A percentile compares a stretch with the other conserved stretches of the same genome.
These are phyloP conservation scores for Microctenopoma stevenorrisi DNA, from an alignment of 2,797 vertebrate species.

Conservation along the genomic window DNA sequence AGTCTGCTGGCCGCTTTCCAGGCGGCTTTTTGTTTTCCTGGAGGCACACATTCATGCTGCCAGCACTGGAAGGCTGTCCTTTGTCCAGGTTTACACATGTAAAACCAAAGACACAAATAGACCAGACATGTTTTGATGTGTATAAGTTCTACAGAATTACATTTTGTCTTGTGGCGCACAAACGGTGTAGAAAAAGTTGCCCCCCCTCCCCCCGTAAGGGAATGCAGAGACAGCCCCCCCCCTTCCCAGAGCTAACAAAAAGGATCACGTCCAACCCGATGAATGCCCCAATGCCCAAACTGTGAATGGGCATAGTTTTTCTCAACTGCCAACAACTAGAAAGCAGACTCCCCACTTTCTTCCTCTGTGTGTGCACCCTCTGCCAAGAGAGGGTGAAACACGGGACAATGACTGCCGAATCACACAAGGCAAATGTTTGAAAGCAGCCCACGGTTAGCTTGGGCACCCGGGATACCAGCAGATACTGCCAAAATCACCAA, in stretches of 20 bases:
- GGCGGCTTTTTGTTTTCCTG: conserved; percentile 40
- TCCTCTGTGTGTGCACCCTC: conserved; percentile 51
- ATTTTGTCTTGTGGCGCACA: conserved; percentile 19
- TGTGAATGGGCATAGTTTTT: conserved; percentile 72
- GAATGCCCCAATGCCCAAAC: conserved; percentile 53
- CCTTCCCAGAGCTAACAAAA: conserved; percentile 48
- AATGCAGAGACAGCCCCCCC: conserved; percentile 2
- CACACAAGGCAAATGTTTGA: conserved; percentile 68
- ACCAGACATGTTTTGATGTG: conserved; percentile 20
- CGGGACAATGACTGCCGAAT: conserved; percentile 65
- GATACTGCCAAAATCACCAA: conserved; percentile 40
- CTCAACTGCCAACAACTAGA: conserved; percentile 67
- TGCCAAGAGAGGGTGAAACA: conserved; percentile 64
- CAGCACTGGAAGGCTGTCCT: conserved; percentile 29
- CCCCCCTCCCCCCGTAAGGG: no score
- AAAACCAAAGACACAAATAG: conserved; percentile 22
- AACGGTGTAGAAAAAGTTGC: no score
- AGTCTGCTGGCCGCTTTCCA: conserved; percentile 61
- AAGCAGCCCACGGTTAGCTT: conserved; percentile 33
- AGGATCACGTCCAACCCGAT: conserved; percentile 36
- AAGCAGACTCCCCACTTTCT: conserved; percentile 66
- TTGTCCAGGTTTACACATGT: conserved; percentile 43
- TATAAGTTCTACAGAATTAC: background rate
- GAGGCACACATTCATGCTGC: conserved; percentile 52
- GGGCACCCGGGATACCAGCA: conserved; percentile 28